phyloP scores from a whole-genome alignment of 2,113 vertebrate species.

The Sphyrna mokarran region DNA sequence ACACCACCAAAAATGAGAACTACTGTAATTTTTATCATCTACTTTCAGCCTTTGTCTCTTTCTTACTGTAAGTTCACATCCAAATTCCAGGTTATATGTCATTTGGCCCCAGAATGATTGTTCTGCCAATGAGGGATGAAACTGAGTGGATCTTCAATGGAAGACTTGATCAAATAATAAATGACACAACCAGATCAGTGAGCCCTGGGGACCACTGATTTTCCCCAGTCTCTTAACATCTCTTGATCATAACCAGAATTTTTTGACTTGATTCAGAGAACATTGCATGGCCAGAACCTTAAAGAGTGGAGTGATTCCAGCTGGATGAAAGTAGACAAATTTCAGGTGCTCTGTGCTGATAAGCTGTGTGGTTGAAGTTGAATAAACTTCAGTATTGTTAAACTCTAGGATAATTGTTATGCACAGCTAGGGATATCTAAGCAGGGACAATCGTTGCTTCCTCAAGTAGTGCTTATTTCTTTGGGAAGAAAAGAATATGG shows the following conservation, averaged over 20 bases:
- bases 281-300: neutral
- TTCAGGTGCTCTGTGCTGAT: neutral
- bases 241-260: neutral
- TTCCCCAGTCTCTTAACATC: neutral
- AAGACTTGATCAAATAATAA: neutral
- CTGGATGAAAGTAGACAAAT: neutral
- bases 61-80: neutral
- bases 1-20: neutral
- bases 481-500: neutral
- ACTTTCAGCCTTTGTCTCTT: neutral
- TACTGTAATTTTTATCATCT: neutral
- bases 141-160: neutral
- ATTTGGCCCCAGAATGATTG: neutral
- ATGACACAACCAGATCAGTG: neutral
- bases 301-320: neutral
- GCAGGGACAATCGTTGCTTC: neutral
- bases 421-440: neutral
- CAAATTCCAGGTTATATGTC: neutral
- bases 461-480: neutral
- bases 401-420: neutral
- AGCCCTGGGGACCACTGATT: neutral
- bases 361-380: neutral
- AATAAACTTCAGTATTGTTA: neutral
- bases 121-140: neutral
- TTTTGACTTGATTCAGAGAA: neutral